Conservation (phyloP, 2,888 invertebrate genomes). For the Dolichomitus sp. region DNA sequence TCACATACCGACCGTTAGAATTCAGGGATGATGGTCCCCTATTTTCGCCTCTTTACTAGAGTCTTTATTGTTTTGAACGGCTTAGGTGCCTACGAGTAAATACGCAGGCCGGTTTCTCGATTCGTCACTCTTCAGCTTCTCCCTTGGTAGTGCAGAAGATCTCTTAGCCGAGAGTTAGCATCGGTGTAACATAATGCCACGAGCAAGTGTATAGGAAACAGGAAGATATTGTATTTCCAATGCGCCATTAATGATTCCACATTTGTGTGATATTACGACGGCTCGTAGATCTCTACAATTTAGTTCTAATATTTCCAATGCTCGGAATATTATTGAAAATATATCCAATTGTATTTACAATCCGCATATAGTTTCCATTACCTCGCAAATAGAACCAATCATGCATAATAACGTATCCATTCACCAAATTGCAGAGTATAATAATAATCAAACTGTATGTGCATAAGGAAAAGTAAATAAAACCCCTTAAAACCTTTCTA, state of each 20-base stretch:
- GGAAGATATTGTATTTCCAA: not conserved
- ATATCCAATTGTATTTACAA: too few species aligned
- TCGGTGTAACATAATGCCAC: not conserved
- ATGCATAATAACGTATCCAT: not conserved
- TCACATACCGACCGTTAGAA: constrained; percentile 72
- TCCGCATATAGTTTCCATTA: too few species aligned
- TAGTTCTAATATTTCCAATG: too few species aligned
- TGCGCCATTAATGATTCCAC: not conserved
- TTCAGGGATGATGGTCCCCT: constrained; percentile 64
- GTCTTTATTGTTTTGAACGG: constrained; percentile 57
- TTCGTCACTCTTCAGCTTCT: not conserved
- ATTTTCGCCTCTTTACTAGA: constrained; percentile 55
- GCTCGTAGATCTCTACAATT: not conserved
- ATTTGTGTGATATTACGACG: not conserved
- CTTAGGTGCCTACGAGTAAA: constrained; percentile 57
- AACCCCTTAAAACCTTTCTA: not conserved
- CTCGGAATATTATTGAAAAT: too few species aligned
- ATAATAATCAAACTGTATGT: too few species aligned
- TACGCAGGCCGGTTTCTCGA: constrained; percentile 4
- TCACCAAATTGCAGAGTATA: not conserved
- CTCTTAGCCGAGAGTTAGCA: not conserved
- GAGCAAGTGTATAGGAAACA: not conserved
- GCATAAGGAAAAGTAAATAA: not conserved
- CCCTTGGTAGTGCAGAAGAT: not conserved
- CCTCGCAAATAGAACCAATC: not conserved